Evolutionary conservation across 2,888 invertebrate genomes (phyloP), one percentile per base, ranked within the genome.

Genomic region (Pheosia gnoma): DNA sequence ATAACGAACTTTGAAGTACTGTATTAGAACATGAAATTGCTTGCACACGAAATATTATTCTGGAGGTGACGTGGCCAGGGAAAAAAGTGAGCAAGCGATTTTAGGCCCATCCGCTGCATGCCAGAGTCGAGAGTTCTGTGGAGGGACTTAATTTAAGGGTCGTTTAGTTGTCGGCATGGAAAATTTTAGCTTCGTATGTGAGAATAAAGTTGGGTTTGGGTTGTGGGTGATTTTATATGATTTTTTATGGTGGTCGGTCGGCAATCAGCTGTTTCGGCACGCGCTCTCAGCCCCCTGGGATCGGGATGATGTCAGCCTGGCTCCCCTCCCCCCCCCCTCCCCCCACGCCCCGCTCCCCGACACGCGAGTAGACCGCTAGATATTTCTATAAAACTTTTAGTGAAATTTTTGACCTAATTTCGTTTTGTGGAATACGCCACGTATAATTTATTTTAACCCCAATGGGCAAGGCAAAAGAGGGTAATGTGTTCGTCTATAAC

Each of bases 201-300:
- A 43, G 10, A 3, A 59, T 68, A 75, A 59, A 58, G 49, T 75
- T 25, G 10, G 51, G 67, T 70, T 78, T 84, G 4, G 70, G 11
- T 47, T 72, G 77, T 57, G 52, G 51, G 61, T 49, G 60, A 68
- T 79, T 81, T 80, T 81, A 80, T 84, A 82, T 78, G 75, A 78
- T 87, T 90, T 91, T 91, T 93, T 92, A 91, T 89, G 88, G 87
- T 86, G 87, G 87, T 84, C 85, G 85, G 80, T 77, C 81, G 85
- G 89, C 88, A 91, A 92, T 93, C 93, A 93, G 93, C 93, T 93
- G 93, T 91, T 91, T 85, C 82, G 90, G 91, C 91, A 91, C 91
- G 90, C 90, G 89, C 78, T 74, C 81, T 74, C 78, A 79, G 83
- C 84, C 87, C 87, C 86, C 87, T 79, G 79, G 85, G 88, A 85